Evolutionary conservation across 2,113 vertebrate genomes (phyloP), one percentile per base, ranked within the genome.

Genomic region (Ardeotis arabs): DNA sequence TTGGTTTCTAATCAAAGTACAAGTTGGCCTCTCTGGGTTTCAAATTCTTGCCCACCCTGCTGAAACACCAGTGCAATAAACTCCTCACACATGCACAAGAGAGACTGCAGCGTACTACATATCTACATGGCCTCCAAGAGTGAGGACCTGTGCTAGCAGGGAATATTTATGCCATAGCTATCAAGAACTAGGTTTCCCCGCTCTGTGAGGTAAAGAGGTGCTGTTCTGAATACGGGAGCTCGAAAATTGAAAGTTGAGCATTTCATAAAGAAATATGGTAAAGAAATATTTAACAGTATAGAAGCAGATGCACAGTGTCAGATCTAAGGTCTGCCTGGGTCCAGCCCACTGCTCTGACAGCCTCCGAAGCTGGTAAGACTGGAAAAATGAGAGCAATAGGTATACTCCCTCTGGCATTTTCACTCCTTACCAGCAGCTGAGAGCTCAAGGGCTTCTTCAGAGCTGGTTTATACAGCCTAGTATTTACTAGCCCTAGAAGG

Each of bases 141-240:
- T 23, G 20, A 15, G 7, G 58, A 44, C 27, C 22, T 73, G 1
- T 19, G 19, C 2, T 28, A 45, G 56, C 2, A 45, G 4, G 12
- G 11, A 67, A 37, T 28, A 37, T 53, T 59, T 62, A n/a, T 53
- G 5, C 29, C 2, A 0, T 0, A 62, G 15, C 12, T 37, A 8
- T 41, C 14, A 83, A 70, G 62, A 39, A 7, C 10, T n/a, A 31
- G 6, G 1, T 11, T 69, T 73, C 5, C 7, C 16, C 9, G 3
- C 3, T 44, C 31, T 44, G 14, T 17, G 22, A 69, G 6, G 4
- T 47, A 45, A 66, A 81, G 5, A 82, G 16, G 3, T 60, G 12
- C 4, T 62, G 18, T 33, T 63, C n/a, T 35, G 15, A 74, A 16
- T 24, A 44, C 0, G 2, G 31, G 24, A 70, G 20, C 24, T 78